Base-by-base conservation (phyloP, 2,888 invertebrate genomes). In the Scelioninae gen. 1 region DNA sequence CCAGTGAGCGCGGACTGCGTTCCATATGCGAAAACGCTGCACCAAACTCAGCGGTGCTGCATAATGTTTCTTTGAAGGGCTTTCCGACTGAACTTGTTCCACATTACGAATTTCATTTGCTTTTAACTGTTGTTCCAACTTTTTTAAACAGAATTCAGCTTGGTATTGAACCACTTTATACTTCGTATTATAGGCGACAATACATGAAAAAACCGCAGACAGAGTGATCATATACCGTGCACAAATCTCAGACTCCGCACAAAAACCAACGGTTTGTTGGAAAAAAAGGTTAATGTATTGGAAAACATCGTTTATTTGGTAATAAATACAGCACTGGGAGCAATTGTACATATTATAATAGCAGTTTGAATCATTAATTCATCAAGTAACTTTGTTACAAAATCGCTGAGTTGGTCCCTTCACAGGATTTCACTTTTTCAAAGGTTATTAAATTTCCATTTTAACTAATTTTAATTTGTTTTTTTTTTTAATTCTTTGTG, bases 61-160 rank as follows among this genome's bases (percentile, higher is more conserved):
- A 51, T 72, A 66, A 79, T 79, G 79, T 72, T 79, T 72, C 79
- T 65, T 79, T 79, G 65, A 79, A 72, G 72, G 69, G 71, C 71
- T 69, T 69, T 63, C 62, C 62, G 45, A 32, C 78, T 56, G 56
- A 78, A 78, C 78, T 78, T 71, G 71, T 65, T 78, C 56, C 45
- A 32, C 58, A 45, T 71, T 71, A 71, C 58, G 49, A 71, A 71
- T 78, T 78, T 78, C 71, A 58, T 65, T 71, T 29, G 71, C 56
- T 56, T 60, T 56, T 63, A 71, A 71, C 78, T 34, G 55, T 45
- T 62, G 68, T 68, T 66, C 10, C 55, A 71, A 78, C 62, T 55
- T 78, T 76, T 71, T 66, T 45, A 51, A 56, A 65, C 58, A 34
- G 11, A 58, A 49, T 76, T 51, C 51, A 32, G 60, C 47, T 76